phyloP scores from a whole-genome alignment of 2,797 vertebrate genomes.

The Hafferia zeledoni region DNA sequence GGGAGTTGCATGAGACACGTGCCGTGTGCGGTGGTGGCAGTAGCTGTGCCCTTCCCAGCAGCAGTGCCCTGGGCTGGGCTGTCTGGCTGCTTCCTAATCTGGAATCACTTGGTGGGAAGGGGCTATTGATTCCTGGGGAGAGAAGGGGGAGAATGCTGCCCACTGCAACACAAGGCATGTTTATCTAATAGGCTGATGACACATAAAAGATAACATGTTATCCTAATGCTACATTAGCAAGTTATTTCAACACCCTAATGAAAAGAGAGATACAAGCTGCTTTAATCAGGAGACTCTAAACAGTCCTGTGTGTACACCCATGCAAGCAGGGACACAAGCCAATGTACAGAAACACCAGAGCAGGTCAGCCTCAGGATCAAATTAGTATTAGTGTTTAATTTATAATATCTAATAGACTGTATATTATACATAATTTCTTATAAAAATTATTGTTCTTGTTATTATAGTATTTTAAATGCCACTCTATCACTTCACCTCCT shows the following conservation, averaged over 20 bases:
- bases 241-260: slow-evolving; percentile 25
- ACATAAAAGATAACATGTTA: slow-evolving; percentile 11
- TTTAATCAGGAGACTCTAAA: slow-evolving; percentile 22
- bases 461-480: not conserved
- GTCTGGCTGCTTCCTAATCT: not conserved
- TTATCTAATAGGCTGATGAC: slow-evolving; percentile 39
- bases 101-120: not conserved
- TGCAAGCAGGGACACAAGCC: not conserved
- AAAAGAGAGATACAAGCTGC: slow-evolving; percentile 7
- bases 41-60: not conserved
- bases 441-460: not conserved
- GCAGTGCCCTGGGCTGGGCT: not conserved
- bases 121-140: slow-evolving; percentile 6
- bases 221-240: slow-evolving; percentile 35
- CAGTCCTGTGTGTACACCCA: not conserved
- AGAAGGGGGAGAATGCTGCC: slow-evolving; percentile 18
- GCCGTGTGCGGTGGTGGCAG: not conserved
- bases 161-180: slow-evolving; percentile 6
- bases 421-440: not conserved
- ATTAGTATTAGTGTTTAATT: not conserved
- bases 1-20: not conserved
- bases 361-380: not conserved
- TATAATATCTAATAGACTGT: not conserved
- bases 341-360: not conserved
- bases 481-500: not conserved